Base-by-base conservation (phyloP, 2,113 vertebrate genomes). In the Perca fluviatilis region DNA sequence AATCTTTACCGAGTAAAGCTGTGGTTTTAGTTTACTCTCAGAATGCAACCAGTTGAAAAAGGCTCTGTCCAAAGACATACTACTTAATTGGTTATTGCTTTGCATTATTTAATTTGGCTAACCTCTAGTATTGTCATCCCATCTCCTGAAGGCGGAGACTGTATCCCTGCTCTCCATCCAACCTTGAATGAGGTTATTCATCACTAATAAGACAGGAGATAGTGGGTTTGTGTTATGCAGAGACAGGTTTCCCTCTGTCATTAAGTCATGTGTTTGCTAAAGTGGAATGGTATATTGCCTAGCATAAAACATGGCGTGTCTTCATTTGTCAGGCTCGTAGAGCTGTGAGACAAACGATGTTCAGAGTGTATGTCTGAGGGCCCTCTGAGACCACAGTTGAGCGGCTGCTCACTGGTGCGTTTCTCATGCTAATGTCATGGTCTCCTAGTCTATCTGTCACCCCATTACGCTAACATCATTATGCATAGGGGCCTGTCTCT, bases 341-440 rank as follows among this genome's bases (percentile, higher is more conserved):
- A 57, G 88, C 86, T 88, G 88, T 69, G 84, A 90, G 92, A 92
- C 82, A 90, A 92, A 90, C 87, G 91, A 86, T 92, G 93, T 92
- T 89, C 86, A 77, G 77, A 82, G 85, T 91, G 90, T 86, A 87
- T 90, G 90, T 94, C 89, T 94, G 88, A 91, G 91, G 92, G 93
- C 89, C 94, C 92, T 94, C 92, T 86, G 91, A 93, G 94, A 94
- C 87, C 94, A 94, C 91, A 94, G 94, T 91, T 94, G 93, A 95
- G 91, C 86, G 89, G 87, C 86, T 95, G 95, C 94, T 95, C 94
- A 86, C 93, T 95, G 93, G 94, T 91, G 95, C 94, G 93, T 95
- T 93, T 95, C 94, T 95, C 93, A 93, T 95, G 94, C 94, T 95
- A 95, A 95, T 95, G 94, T 94, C 95, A 96, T 88, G 94, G 92